Base-by-base conservation (phyloP, 2,797 vertebrate genomes). In the Petrocephalus schoutedeni region DNA sequence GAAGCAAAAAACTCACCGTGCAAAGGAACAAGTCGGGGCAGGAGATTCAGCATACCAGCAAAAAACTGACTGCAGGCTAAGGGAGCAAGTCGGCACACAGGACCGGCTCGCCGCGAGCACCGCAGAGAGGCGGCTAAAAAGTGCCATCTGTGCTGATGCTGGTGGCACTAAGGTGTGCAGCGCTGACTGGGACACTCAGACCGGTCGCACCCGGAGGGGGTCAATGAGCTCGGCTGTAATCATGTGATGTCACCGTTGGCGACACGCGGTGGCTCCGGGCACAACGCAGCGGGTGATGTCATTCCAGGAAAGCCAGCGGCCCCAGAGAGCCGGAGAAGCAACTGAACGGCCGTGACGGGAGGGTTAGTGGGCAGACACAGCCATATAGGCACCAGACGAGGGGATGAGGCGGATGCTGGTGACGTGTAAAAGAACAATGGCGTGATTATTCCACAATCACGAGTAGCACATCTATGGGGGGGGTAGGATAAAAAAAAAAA, bases 21-120 rank as follows among this genome's bases (percentile, higher is more conserved):
- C 36, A 12, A 36, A 21, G 32, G 5, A 74, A 77, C 87, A 85
- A 88, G 87, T 88, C 28, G 16, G 87, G 80, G 83, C 87, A 88
- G n/a, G 87, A 84, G 83, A n/a, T 2, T 36, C 77, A 88, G 41
- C 87, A 88, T 84, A 84, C 57, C 87, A 88, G 45, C 28, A 3
- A 49, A 21, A 28, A 16, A 59, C 6, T 84, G 41, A 36, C 80
- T n/a, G 21, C 19, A 53, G 87, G 83, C 80, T 61, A 80, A n/a
- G 54, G 32, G 32, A 87, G 87, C 87, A 88, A 67, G 87, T 59
- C 58, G 1, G 45, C 87, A 83, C 54, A 19, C 9, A 57, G 87
- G 12, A 14, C 71, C 1, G 23, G 45, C 51, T 80, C 45, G 32
- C 10, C 32, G 5, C n/a, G 41, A 0, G 51, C 7, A 41, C 4